Evolutionary conservation across 2,888 invertebrate genomes (phyloP).

Genomic region (Diplolepis rosae): DNA sequence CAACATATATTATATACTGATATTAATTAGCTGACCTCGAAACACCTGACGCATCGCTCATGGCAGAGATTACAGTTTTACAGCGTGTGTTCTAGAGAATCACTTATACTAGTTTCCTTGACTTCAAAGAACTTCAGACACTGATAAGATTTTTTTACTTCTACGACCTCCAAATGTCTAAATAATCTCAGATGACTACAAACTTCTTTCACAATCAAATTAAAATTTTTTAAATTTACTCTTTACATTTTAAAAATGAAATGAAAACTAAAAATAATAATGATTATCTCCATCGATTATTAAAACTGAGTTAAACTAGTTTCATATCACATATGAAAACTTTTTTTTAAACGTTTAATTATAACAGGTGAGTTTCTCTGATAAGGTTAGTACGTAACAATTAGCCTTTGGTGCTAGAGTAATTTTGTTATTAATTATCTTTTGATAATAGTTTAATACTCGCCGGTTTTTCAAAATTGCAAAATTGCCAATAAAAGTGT

Average conservation of each 20-base stretch:
- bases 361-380: neutral
- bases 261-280: too few species aligned
- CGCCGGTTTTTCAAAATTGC: slow-evolving; percentile 1
- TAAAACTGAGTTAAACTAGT: too few species aligned
- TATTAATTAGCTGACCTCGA: slow-evolving; percentile 25
- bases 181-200: neutral
- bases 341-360: neutral
- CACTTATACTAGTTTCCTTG: slow-evolving; percentile 24
- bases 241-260: too few species aligned
- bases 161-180: neutral
- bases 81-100: slow-evolving; percentile 14
- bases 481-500: neutral
- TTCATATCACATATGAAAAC: neutral
- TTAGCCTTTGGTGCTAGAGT: neutral
- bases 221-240: neutral
- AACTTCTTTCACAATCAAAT: neutral
- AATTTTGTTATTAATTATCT: slow-evolving; percentile 2
- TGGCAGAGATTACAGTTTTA: slow-evolving; percentile 24
- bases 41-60: slow-evolving; percentile 30
- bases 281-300: too few species aligned
- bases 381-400: slow-evolving; percentile 14
- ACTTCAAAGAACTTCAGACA: slow-evolving; percentile 16
- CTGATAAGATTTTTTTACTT: slow-evolving; percentile 10
- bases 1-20: slow-evolving; percentile 13
- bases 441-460: slow-evolving; percentile 11